Percentiles rank a stretch among this genome's conserved stretches.
These are phyloP conservation scores for Atta texana DNA, from an alignment of 1,140 invertebrate species.

Conservation along the genomic window DNA sequence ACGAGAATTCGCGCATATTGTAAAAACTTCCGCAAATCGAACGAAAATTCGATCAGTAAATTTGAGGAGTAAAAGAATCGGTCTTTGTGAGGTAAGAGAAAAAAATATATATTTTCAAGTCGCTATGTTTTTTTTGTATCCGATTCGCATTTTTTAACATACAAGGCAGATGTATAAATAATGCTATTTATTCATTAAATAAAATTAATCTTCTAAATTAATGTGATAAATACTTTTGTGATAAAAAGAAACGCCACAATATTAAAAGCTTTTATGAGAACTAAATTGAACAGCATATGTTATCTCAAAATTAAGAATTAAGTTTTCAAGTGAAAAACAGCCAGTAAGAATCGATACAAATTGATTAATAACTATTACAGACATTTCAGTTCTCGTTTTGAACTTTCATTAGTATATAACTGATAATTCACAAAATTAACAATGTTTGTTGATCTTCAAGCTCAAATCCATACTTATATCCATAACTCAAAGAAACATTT, in stretches of 20 bases:
- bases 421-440: too few relatives aligned
- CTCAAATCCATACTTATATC: too few relatives aligned
- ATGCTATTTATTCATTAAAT: constrained; percentile 8
- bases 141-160: background rate
- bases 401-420: too few relatives aligned
- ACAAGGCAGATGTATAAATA: background rate
- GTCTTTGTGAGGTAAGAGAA: constrained; percentile 10
- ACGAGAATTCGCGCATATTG: constrained; percentile 76
- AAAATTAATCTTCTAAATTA: constrained; percentile 51
- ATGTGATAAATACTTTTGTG: background rate
- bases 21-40: constrained; percentile 55
- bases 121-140: background rate
- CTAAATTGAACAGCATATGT: background rate
- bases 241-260: background rate
- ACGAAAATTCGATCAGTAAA: constrained; percentile 63
- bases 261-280: constrained; percentile 17
- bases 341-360: too few relatives aligned
- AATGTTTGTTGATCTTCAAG: too few relatives aligned
- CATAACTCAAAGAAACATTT: too few relatives aligned
- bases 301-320: constrained; percentile 1
- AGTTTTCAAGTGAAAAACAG: background rate
- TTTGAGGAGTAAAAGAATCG: constrained; percentile 48
- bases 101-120: constrained; percentile 23
- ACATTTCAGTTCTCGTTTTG: too few relatives aligned
- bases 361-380: too few relatives aligned